phyloP scores from a whole-genome alignment of 2,888 invertebrate species.

The Campoplex capitator region DNA sequence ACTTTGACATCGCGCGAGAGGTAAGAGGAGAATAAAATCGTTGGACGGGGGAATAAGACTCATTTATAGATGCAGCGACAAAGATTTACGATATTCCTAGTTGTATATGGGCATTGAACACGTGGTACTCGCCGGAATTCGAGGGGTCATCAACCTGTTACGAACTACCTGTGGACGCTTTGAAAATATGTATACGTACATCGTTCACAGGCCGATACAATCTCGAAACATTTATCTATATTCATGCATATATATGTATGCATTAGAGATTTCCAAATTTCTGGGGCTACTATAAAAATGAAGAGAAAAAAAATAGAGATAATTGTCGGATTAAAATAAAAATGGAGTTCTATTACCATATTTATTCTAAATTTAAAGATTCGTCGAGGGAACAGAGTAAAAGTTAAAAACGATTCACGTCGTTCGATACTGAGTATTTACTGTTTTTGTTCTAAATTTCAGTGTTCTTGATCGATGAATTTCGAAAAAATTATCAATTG shows the following conservation, averaged over 20 bases:
- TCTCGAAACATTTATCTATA: not conserved
- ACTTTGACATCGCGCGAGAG: slow-evolving; percentile 18
- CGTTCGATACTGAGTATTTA: too few relatives aligned
- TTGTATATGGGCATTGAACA: slow-evolving; percentile 18
- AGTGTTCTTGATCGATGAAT: not conserved
- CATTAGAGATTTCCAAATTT: not conserved
- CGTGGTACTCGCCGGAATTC: slow-evolving; percentile 58
- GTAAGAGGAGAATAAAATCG: slow-evolving; percentile 33
- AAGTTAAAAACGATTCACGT: not conserved
- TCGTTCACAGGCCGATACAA: not conserved
- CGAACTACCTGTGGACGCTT: slow-evolving; percentile 37
- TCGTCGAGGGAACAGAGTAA: not conserved
- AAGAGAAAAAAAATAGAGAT: too few relatives aligned
- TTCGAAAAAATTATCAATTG: too few relatives aligned
- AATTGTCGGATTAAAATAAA: not conserved
- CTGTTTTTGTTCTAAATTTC: too few relatives aligned
- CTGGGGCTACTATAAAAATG: not conserved
- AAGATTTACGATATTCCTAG: slow-evolving; percentile 49
- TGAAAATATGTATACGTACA: slow-evolving; percentile 20
- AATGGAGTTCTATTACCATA: not conserved
- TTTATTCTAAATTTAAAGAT: not conserved
- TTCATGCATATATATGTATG: not conserved
- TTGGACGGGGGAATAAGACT: not conserved
- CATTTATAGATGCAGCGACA: slow-evolving; percentile 44
- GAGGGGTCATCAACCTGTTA: slow-evolving; percentile 67